phyloP scores from a whole-genome alignment of 2,888 invertebrate genomes.

The Platycnemis pennipes region DNA sequence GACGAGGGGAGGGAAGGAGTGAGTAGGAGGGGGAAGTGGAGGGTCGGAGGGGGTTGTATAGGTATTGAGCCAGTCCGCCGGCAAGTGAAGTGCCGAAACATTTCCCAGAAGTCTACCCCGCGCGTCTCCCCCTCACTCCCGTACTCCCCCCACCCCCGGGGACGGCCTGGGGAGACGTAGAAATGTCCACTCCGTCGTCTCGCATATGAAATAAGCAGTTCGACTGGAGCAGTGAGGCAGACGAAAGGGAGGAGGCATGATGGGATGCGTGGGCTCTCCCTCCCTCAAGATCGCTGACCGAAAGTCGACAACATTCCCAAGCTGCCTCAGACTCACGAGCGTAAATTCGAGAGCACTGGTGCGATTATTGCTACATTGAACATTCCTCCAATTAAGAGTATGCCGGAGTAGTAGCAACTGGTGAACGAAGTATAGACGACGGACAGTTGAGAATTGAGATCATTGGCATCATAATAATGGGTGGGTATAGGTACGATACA shows the following conservation, averaged over 20 bases:
- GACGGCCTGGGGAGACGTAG: background rate
- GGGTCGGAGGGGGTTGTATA: constrained; percentile 71
- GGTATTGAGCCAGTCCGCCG: constrained; percentile 75
- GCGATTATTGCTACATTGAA: no score
- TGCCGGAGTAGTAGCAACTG: no score
- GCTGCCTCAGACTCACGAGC: background rate
- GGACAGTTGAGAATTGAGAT: no score
- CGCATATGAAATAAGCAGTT: constrained; percentile 62
- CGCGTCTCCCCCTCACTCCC: background rate
- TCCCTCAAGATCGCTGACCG: background rate
- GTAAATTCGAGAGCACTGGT: background rate
- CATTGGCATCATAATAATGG: no score
- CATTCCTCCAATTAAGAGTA: no score
- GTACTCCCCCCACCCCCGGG: background rate
- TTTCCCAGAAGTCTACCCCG: constrained; percentile 63
- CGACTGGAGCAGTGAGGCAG: constrained; percentile 51
- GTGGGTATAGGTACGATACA: no score
- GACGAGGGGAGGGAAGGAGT: constrained; percentile 74
- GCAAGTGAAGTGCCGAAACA: constrained; percentile 72
- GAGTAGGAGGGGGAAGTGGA: constrained; percentile 77
- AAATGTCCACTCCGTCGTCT: constrained; percentile 58
- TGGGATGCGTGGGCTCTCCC: background rate
- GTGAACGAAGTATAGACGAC: no score
- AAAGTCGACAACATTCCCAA: background rate
- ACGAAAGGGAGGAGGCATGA: background rate